A percentile compares a stretch with the other conserved stretches of the same genome.
These are phyloP conservation scores for Globicephala melas DNA, from an alignment of 2,113 vertebrate genomes.

Conservation along the genomic window DNA sequence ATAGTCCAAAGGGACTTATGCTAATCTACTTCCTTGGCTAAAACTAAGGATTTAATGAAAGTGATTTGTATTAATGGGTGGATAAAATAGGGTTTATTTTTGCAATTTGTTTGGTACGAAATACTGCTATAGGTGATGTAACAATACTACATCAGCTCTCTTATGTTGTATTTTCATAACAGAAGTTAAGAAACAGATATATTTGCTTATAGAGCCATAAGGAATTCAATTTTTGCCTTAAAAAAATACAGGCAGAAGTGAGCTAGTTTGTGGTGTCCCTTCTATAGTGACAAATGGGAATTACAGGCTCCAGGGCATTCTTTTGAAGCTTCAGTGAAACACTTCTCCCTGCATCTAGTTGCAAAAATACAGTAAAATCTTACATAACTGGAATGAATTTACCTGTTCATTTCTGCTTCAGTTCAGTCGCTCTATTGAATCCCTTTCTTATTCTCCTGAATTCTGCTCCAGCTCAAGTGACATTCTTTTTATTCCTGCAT, in stretches of 20 bases:
- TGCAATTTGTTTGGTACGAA: not conserved
- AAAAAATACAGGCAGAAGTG: not conserved
- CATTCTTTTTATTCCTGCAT: not conserved
- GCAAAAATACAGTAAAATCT: not conserved
- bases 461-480: not conserved
- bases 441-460: not conserved
- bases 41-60: constrained; percentile 64
- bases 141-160: not conserved
- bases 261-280: not conserved
- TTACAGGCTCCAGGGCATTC: not conserved
- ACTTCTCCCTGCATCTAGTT: not conserved
- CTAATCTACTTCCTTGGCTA: constrained; percentile 64
- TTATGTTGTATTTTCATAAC: not conserved
- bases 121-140: not conserved
- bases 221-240: not conserved
- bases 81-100: constrained; percentile 40
- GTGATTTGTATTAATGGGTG: constrained; percentile 23
- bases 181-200: not conserved
- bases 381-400: not conserved
- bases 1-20: constrained; percentile 59
- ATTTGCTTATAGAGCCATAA: not conserved
- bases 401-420: not conserved
- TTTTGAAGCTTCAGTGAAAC: not conserved
- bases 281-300: not conserved
- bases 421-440: not conserved